Evolutionary conservation across 2,113 vertebrate species (phyloP), one percentile per base, ranked within the genome.

Genomic region (Nothobranchius kuhntae): DNA sequence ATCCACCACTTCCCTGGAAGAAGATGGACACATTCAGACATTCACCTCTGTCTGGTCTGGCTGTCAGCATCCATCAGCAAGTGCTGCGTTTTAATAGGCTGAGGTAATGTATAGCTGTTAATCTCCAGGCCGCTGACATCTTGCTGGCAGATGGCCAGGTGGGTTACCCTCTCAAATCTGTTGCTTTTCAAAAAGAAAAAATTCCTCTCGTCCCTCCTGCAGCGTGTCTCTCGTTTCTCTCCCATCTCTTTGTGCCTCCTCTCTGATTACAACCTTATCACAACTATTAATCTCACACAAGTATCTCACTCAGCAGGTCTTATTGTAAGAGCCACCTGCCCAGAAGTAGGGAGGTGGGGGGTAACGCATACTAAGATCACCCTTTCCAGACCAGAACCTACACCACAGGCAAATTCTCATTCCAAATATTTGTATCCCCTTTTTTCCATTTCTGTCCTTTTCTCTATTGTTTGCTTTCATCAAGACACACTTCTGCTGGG

Each of bases 251-350:
- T 40, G 52, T 50, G 30, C 45, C 62, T 17, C 47, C 46, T 36
- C 56, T 78, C 81, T 83, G 73, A 83, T 90, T 90, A 83, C 78
- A 81, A 54, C 61, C 60, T 72, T 88, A 90, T 91, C 89, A 50
- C 77, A 76, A 83, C 88, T 88, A 89, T 90, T 90, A 89, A 93
- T 91, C 89, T 90, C 60, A 57, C 86, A 87, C 85, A 88, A 92
- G 90, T 83, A 84, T 78, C 83, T 92, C 89, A 90, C 80, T 92
- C 87, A 89, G 82, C 89, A 82, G 66, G 77, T 86, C 83, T 89
- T 85, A 85, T 87, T 89, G 89, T 87, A 68, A 65, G 74, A 88
- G 83, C 86, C 90, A 91, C 81, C 89, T 90, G 89, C 71, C 72
- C 80, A 71, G 68, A 78, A 68, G 68, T 56, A 67, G 14, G 46